A percentile compares a stretch with the other conserved stretches of the same genome.
phyloP scores from a whole-genome alignment of 2,888 invertebrate genomes.

The Drosophila neutralis region DNA sequence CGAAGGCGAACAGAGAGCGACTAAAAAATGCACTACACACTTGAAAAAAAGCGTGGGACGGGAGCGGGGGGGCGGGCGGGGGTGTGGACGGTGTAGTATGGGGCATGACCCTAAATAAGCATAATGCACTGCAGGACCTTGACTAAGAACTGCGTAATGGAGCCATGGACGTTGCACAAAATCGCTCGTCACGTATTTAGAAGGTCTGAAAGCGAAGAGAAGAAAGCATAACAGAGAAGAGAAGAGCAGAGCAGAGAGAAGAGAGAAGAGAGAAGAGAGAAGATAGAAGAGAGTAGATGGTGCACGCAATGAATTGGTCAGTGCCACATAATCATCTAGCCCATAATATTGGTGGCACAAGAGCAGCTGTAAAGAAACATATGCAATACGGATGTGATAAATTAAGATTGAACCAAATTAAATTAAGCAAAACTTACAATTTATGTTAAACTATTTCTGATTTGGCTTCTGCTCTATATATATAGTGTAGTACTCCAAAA shows the following conservation, averaged over 20 bases:
- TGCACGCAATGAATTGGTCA: not conserved
- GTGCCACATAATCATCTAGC: not conserved
- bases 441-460: not conserved
- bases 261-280: not conserved
- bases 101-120: conserved; percentile 56
- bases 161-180: conserved; percentile 43
- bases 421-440: not conserved
- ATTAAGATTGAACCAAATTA: not conserved
- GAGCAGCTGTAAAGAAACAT: not conserved
- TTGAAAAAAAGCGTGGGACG: not conserved
- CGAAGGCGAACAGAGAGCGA: conserved; percentile 34
- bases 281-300: not conserved
- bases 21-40: conserved; percentile 22
- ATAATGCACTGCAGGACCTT: conserved; percentile 63
- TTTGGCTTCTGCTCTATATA: too few species aligned
- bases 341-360: not conserved
- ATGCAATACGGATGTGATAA: not conserved
- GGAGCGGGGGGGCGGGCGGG: not conserved
- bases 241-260: not conserved
- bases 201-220: conserved; percentile 3
- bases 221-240: not conserved
- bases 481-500: too few species aligned
- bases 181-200: conserved; percentile 46
- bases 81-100: not conserved
- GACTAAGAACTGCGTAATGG: conserved; percentile 46